These are phyloP conservation scores for Myrmophylax atrothorax DNA, from an alignment of 2,113 vertebrate species.

Conservation along the genomic window DNA sequence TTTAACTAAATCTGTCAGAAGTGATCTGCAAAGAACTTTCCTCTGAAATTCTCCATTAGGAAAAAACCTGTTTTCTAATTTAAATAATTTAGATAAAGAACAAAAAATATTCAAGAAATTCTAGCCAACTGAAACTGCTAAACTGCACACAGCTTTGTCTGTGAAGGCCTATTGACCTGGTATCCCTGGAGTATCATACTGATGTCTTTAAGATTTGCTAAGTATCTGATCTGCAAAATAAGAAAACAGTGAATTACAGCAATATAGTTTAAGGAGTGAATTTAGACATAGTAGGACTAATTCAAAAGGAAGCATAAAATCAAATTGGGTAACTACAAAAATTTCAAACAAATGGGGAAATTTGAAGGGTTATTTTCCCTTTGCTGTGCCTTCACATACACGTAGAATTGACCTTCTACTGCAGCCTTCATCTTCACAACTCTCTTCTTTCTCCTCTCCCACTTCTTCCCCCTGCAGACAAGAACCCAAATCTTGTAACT, in stretches of 20 bases:
- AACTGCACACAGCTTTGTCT: not conserved
- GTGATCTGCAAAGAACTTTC: not conserved
- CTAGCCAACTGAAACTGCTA: not conserved
- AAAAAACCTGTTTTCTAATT: not conserved
- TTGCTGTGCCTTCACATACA: not conserved
- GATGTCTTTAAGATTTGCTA: not conserved
- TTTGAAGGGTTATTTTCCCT: not conserved
- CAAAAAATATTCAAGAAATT: not conserved
- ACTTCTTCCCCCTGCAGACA: not conserved
- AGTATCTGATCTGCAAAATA: not conserved
- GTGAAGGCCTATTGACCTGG: not conserved
- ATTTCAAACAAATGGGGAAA: not conserved
- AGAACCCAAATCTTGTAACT: not conserved
- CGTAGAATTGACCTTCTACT: not conserved
- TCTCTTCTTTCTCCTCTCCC: not conserved
- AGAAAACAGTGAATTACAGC: not conserved
- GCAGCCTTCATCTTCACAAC: not conserved
- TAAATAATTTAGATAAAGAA: not conserved
- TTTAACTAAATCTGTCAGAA: not conserved
- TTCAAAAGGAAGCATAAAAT: not conserved
- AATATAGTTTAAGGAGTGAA: not conserved
- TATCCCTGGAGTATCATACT: not conserved
- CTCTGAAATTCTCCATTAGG: not conserved
- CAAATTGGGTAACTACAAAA: not conserved
- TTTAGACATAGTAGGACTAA: not conserved